Base-by-base conservation (phyloP, 92 coral and sea anemone species). In the Palythoa heliodiscus region DNA sequence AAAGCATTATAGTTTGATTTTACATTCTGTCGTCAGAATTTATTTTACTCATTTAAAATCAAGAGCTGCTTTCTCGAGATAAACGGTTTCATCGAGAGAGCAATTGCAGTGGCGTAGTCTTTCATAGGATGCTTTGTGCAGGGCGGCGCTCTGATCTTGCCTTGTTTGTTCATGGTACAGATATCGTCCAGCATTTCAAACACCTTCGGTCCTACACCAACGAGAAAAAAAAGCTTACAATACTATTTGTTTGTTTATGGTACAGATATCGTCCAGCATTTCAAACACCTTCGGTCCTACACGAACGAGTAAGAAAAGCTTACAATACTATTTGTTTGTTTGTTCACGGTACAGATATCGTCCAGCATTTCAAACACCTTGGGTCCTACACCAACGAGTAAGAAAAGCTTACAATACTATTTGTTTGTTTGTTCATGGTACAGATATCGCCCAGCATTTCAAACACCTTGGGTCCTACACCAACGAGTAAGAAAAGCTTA, bases 391-490 rank as follows among this genome's bases (percentile, higher is more conserved):
- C 11, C 71, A 12, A 64, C 12, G 29, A 39, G n/a, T 35, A 54
- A 63, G 2, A 57, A 23, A 11, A 0, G 64, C 17, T 11, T 4
- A 17, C 14, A 58, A 2, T 15, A 58, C n/a, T 14, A 20, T 58
- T 12, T 4, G 4, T 58, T 11, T 87, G 84, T 37, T 29, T 74
- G 58, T 91, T 87, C 82, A 97, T 86, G 43, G 83, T 69, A 73
- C 98, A 97, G 35, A 97, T 90, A 38, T 97, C 98, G 57, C 87
- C 79, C 8, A 97, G 48, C 99, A 97, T 97, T 15, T 72, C 70
- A 2, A 86, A 11, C 55, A 92, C 76, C 71, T 87, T 75, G 43
- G 91, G 89, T 77, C 90, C 99, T n/a, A n/a, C 40, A 71, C 14
- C 72, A 14, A 66, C 14, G n/a, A 43, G 22, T n/a, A 71, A 57